Evolutionary conservation across 2,888 invertebrate species (phyloP), one percentile per base, ranked within the genome.

Genomic region (Limnephilus marmoratus): DNA sequence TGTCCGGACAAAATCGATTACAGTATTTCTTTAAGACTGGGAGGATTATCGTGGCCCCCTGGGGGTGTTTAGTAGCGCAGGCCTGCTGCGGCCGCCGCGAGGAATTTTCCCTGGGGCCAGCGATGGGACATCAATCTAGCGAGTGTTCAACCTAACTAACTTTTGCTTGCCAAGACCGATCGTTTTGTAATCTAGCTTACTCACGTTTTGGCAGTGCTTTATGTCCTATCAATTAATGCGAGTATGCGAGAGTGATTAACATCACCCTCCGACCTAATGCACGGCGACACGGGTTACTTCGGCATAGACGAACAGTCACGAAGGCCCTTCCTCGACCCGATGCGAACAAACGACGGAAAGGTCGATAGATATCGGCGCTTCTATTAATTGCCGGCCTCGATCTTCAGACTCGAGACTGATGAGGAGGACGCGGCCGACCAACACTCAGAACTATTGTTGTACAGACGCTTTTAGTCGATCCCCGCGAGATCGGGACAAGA

Each of bases 171-270:
- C 82, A 83, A 83, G 34, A 83, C 82, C 34, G 82, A 83, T 34
- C 82, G 9, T 83, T 83, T 83, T 31, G 82, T 83, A 83, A 83
- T 83, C 82, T 37, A 34, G 31, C 82, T 83, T 83, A 37, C 34
- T 83, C 82, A 83, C 18, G 31, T 37, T 34, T 83, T 83, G 82
- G 82, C 82, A 83, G 34, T 31, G 82, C 82, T 83, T 24, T 12
- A 31, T 37, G 34, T 24, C 18, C 34, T 34, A 18, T 83, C 82
- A 37, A 37, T 37, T 34, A 37, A 49, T 49, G 49, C 29, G 82
- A 82, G 34, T 82, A 34, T 83, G 34, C 68, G 68, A 68, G 68
- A 68, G 24, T 68, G 53, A 68, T 68, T 68, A 68, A 68, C 53
- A 68, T 68, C 53, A 68, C 53, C 53, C 53, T 24, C 68, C 68